phyloP scores from a whole-genome alignment of 2,113 vertebrate species.

The Motacilla alba region DNA sequence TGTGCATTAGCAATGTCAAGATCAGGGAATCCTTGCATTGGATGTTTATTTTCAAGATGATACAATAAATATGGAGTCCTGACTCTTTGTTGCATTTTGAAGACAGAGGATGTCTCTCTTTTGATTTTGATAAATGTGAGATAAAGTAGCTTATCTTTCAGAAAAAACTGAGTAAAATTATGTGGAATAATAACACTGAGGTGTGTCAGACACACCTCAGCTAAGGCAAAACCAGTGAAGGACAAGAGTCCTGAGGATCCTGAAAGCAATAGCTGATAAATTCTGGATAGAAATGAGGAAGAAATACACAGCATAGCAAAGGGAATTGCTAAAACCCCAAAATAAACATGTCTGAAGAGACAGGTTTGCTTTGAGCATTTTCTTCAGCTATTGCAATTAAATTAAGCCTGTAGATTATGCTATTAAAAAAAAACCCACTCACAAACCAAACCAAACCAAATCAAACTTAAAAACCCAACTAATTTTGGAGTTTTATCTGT shows the following conservation, averaged over 20 bases:
- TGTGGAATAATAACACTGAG: neutral
- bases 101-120: neutral
- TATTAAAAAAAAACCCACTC: neutral
- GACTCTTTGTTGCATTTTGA: neutral
- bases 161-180: neutral
- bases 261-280: neutral
- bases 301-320: neutral
- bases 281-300: neutral
- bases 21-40: neutral
- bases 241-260: neutral
- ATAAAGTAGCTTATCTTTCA: neutral
- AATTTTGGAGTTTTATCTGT: neutral
- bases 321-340: neutral
- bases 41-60: neutral
- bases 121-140: neutral
- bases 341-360: neutral
- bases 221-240: neutral
- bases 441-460: neutral
- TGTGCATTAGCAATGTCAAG: neutral
- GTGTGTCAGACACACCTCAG: neutral
- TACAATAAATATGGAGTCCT: neutral
- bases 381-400: neutral
- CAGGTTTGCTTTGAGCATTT: neutral
- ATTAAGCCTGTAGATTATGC: neutral
- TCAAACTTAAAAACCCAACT: rapidly evolving